A percentile compares a stretch with the other conserved stretches of the same genome.
Conservation (phyloP, 2,797 vertebrate species). For the Enoplosus armatus region DNA sequence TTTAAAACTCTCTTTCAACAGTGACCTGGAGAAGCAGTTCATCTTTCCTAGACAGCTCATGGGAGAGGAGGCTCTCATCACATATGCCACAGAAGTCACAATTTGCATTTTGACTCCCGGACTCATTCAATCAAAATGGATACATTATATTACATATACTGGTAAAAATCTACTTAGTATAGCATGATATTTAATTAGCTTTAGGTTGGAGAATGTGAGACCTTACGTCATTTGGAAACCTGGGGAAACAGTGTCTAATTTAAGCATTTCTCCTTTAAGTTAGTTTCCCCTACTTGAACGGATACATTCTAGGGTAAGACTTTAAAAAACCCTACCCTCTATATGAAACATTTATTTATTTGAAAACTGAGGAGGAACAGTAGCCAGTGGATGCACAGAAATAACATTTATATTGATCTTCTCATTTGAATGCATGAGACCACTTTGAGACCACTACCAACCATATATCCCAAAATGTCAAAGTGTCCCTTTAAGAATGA, state of each 20-base stretch:
- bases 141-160: background rate
- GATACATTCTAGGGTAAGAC: too few relatives aligned
- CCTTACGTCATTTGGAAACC: background rate
- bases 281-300: background rate
- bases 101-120: background rate
- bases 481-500: slow-evolving; percentile 12
- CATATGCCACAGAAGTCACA: background rate
- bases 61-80: slow-evolving; percentile 4
- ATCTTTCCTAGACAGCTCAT: background rate
- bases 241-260: background rate
- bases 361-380: background rate
- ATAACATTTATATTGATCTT: slow-evolving; percentile 21
- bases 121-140: background rate
- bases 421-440: slow-evolving; percentile 21
- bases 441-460: background rate
- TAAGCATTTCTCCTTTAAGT: background rate
- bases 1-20: slow-evolving; percentile 14
- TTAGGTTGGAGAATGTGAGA: background rate
- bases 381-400: slow-evolving; percentile 3
- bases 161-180: background rate
- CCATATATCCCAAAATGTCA: slow-evolving; percentile 33
- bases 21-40: background rate
- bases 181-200: background rate
- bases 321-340: too few relatives aligned
- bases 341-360: too few relatives aligned